Base-by-base conservation (phyloP, 2,113 vertebrate species). In the Setophaga kirtlandii region DNA sequence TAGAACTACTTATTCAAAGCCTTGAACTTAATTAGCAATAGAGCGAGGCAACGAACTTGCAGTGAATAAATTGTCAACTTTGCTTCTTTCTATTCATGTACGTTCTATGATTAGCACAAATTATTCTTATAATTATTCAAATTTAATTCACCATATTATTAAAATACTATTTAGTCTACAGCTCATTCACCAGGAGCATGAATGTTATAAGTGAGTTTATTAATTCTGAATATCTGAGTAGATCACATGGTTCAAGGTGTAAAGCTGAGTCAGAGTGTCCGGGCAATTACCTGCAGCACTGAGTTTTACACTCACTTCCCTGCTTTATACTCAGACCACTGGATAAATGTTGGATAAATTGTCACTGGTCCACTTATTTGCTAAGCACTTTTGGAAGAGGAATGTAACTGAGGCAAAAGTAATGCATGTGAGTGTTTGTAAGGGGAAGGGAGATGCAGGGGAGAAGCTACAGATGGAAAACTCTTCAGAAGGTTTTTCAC, bases 91-190 rank as follows among this genome's bases (percentile, higher is more conserved):
- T 79, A 49, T 92, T 96, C 67, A 52, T 74, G 82, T 95, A 78
- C 2, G 8, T 76, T 76, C 67, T 42, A 67, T 63, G 74, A 94
- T 83, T 93, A 94, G 67, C 87, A 90, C 64, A 80, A 93, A 79
- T 91, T 85, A 89, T 71, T 94, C 87, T 84, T 76, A 41, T 49
- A 95, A 93, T 96, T 95, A 94, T 89, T 93, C 81, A 83, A 44
- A 93, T 94, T 91, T 91, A 95, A 93, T 95, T 89, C 53, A 87
- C 13, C 2, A 6, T 74, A 63, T 69, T 95, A 88, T 95, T 94
- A 95, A 95, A 94, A 89, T 87, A 91, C 76, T 91, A 87, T 84
- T 87, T 93, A 85, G 82, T 87, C 84, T 93, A 76, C 84, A 96
- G 83, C 53, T 95, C 81, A 91, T 89, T 95, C 91, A 96, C 81